Evolutionary conservation across 2,797 vertebrate species (phyloP).

Genomic region (Distichodus sexfasciatus): DNA sequence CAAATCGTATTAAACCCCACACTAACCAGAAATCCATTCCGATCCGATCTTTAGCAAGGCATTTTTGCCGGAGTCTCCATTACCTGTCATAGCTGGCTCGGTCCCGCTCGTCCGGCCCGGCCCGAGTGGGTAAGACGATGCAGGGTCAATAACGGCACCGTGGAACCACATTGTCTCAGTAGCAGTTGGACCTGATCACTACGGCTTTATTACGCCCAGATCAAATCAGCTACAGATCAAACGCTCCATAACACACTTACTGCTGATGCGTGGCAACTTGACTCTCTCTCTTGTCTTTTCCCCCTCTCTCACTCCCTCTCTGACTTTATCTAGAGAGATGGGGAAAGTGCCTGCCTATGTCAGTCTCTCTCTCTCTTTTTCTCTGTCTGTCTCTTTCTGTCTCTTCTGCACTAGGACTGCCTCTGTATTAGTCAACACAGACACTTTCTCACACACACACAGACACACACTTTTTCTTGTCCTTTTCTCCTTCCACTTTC

Average conservation of each 20-base stretch:
- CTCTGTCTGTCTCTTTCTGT: too few species aligned
- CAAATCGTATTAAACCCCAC: conserved; percentile 73
- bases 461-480: too few species aligned
- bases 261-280: conserved; percentile 75
- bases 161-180: conserved; percentile 65
- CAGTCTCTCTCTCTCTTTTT: conserved; percentile 12
- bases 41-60: conserved; percentile 70
- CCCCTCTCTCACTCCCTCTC: too few species aligned
- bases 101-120: conserved; percentile 42
- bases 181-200: conserved; percentile 72
- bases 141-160: conserved; percentile 66
- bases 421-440: too few species aligned
- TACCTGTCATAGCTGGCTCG: conserved; percentile 73
- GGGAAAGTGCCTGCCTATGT: too few species aligned
- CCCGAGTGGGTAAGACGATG: conserved; percentile 74
- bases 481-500: too few species aligned
- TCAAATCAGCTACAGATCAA: conserved; percentile 73
- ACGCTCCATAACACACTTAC: conserved; percentile 73
- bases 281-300: conserved; percentile 56
- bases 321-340: too few species aligned
- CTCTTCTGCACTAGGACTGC: background rate
- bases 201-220: conserved; percentile 72
- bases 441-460: too few species aligned
- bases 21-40: conserved; percentile 75
- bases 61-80: conserved; percentile 71